Evolutionary conservation across 2,888 invertebrate genomes (phyloP).

Genomic region (Drosophila ustulata): DNA sequence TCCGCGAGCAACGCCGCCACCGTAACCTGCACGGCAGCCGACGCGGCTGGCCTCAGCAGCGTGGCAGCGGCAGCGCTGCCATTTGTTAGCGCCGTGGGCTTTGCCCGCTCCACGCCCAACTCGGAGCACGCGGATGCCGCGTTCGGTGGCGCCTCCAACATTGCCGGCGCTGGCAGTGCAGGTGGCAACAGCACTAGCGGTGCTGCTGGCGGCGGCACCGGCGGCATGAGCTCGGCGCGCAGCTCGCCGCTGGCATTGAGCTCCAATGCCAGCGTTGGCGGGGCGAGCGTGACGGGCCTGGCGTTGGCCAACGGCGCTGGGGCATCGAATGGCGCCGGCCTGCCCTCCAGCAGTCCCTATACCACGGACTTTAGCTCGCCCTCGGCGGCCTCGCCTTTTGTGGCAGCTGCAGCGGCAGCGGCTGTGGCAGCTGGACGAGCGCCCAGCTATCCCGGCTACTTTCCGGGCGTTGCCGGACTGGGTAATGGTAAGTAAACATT

Average conservation of each 20-base stretch:
- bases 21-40: constrained; percentile 75
- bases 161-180: constrained; percentile 63
- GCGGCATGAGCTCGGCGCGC: constrained; percentile 83
- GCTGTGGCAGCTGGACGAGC: constrained; percentile 76
- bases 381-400: constrained; percentile 83
- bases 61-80: constrained; percentile 78
- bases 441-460: constrained; percentile 83
- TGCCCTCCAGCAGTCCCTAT: constrained; percentile 83
- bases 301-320: constrained; percentile 79
- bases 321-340: constrained; percentile 78
- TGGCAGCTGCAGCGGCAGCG: constrained; percentile 81
- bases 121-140: constrained; percentile 81
- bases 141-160: constrained; percentile 74
- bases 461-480: constrained; percentile 80
- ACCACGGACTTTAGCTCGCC: constrained; percentile 84
- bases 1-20: constrained; percentile 78
- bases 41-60: constrained; percentile 72
- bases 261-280: constrained; percentile 81
- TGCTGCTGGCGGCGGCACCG: constrained; percentile 62
- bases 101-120: constrained; percentile 83
- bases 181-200: constrained; percentile 61
- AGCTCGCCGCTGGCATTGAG: constrained; percentile 84
- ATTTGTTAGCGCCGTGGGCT: constrained; percentile 77
- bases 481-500: constrained; percentile 79
- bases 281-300: constrained; percentile 77